Evolutionary conservation across 1,140 invertebrate genomes (phyloP).

Genomic region (Steinernema feltiae): DNA sequence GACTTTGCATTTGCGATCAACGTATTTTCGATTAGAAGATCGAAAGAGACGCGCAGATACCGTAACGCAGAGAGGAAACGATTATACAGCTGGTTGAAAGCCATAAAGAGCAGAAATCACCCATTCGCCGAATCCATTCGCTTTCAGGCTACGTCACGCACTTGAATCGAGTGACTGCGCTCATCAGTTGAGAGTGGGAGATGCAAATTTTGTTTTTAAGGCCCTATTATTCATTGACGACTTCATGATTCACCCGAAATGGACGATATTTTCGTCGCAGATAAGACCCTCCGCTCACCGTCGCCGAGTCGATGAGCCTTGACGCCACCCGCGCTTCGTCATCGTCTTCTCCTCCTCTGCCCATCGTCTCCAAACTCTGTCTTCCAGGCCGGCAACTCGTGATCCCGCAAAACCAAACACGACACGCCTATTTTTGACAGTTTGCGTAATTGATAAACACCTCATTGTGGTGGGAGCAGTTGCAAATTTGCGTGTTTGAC

Average conservation of each 20-base stretch:
- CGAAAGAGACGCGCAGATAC: no score
- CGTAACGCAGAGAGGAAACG: no score
- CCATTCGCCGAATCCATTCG: not conserved
- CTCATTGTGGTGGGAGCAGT: not conserved
- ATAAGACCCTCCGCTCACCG: not conserved
- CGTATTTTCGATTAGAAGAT: no score
- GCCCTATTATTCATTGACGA: slow-evolving; percentile 5
- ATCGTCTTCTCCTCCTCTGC: not conserved
- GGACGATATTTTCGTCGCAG: slow-evolving; percentile 1
- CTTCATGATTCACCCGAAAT: slow-evolving; percentile 6
- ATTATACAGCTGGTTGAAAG: no score
- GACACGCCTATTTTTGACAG: not conserved
- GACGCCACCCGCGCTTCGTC: not conserved
- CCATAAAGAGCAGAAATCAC: no score
- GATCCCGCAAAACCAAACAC: not conserved
- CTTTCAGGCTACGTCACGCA: no score
- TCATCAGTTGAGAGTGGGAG: not conserved
- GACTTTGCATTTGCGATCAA: not conserved
- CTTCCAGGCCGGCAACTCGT: no score
- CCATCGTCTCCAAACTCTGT: not conserved
- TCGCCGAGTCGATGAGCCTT: slow-evolving; percentile 1
- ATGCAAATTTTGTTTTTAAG: slow-evolving; percentile 14
- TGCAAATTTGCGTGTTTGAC: slow-evolving; percentile 3
- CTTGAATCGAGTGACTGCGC: not conserved
- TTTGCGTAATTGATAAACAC: slow-evolving; percentile 2